Evolutionary conservation across 2,113 vertebrate genomes (phyloP), one percentile per base, ranked within the genome.

Genomic region (Spilogale gracilis): DNA sequence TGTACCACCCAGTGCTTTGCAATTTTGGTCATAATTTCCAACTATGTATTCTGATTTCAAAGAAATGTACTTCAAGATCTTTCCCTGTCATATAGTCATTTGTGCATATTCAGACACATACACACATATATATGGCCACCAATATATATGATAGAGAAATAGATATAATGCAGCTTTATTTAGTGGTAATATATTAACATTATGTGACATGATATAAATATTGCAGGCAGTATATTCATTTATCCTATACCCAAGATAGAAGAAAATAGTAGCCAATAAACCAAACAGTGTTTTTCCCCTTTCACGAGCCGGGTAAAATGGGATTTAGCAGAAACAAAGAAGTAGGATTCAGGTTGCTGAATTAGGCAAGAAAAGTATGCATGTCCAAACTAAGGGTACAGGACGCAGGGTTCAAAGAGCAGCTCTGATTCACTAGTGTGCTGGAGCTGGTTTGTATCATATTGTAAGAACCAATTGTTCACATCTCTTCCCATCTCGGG

Each of bases 21-120:
- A 50, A 50, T 52, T 81, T 78, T 67, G 71, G 17, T 5, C 10
- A 90, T 38, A 79, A 23, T 63, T 2, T 4, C 17, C 16, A 52
- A 10, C 18, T 73, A 88, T 23, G 0, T 58, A 78, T 45, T 96
- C 1, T 85, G 30, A 87, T 74, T 52, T 60, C 52, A 65, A 60
- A 61, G 27, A 63, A 65, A 83, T 63, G n/a, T 86, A 16, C 60
- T 50, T 45, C 52, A 9, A 74, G 3, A 88, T 32, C 61, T 54
- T 38, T 76, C 9, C 17, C 9, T 32, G 21, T 43, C 1, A 23
- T 60, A 17, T 2, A 61, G 45, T 52, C 6, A 11, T 23, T 43
- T 30, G 20, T 63, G 21, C 11, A 58, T 50, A 9, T 6, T n/a
- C 1, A 27, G 3, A 0, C 0, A 52, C 3, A n/a, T 27, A 3